A percentile compares a stretch with the other conserved stretches of the same genome.
Conservation (phyloP, 2,888 invertebrate species). For the Cataglyphis cursor region DNA sequence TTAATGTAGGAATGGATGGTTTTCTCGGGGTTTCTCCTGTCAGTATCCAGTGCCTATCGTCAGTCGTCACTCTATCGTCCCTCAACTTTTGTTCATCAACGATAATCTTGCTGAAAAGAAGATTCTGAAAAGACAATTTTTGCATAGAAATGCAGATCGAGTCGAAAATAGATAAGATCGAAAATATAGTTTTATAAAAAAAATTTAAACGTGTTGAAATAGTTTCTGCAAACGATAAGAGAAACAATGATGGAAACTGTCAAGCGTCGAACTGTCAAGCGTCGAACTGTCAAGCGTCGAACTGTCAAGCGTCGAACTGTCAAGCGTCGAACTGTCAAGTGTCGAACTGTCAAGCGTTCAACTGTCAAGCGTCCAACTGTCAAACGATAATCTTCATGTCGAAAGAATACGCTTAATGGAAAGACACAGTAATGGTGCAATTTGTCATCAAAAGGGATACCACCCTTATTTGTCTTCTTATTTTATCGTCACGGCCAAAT, state of each 20-base stretch:
- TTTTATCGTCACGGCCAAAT: constrained; percentile 63
- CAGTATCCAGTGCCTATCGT: constrained; percentile 28
- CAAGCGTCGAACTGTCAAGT: no score
- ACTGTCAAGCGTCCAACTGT: no score
- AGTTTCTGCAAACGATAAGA: neutral
- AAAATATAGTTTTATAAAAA: neutral
- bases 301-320: no score
- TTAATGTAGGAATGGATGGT: constrained; percentile 66
- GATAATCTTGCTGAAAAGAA: neutral
- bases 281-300: no score
- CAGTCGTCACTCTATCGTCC: constrained; percentile 15
- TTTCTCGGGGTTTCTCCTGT: constrained; percentile 30
- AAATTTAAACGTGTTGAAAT: neutral
- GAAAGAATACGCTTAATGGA: neutral
- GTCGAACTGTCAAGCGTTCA: no score
- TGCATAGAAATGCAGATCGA: neutral
- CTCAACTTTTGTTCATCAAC: constrained; percentile 28
- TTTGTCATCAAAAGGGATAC: constrained; percentile 50
- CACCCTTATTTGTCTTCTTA: constrained; percentile 69
- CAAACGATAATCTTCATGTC: neutral
- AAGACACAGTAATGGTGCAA: constrained; percentile 26
- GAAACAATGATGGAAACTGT: neutral
- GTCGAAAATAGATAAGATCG: neutral
- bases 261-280: no score
- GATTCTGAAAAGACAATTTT: neutral